These are phyloP conservation scores for Lissocephala sabroskyi DNA, from an alignment of 2,888 invertebrate species.

Conservation along the genomic window DNA sequence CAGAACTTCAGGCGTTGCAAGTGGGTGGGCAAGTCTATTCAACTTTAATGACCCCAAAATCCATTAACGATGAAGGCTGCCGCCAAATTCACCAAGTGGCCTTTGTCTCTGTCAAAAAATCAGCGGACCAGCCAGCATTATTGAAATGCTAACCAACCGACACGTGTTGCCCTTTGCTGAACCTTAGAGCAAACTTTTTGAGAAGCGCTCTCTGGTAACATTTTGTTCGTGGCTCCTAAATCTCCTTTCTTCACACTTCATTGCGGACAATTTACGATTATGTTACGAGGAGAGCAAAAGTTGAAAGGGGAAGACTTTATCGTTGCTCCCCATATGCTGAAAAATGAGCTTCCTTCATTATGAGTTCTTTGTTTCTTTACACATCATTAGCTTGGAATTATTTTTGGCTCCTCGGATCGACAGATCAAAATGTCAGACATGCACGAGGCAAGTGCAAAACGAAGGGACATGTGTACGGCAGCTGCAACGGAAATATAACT, in stretches of 20 bases:
- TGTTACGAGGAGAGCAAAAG: background rate
- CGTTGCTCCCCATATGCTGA: slow-evolving; percentile 20
- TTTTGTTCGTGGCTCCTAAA: background rate
- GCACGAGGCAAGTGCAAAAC: slow-evolving; percentile 25
- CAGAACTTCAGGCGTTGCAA: too few species aligned
- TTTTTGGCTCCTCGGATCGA: slow-evolving; percentile 9
- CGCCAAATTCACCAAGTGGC: slow-evolving; percentile 3
- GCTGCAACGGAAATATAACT: slow-evolving; percentile 29
- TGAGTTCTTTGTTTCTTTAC: slow-evolving; percentile 39
- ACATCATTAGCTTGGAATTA: slow-evolving; percentile 42
- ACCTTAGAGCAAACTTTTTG: slow-evolving; percentile 22
- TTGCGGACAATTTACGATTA: background rate
- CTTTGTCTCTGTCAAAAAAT: slow-evolving; percentile 21
- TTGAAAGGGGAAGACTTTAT: slow-evolving; percentile 16
- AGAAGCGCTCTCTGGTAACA: too few species aligned
- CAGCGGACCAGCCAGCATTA: slow-evolving; percentile 39
- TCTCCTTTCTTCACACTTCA: background rate
- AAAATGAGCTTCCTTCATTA: slow-evolving; percentile 17
- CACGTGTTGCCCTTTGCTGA: slow-evolving; percentile 41
- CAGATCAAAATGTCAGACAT: slow-evolving; percentile 15
- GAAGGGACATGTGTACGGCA: slow-evolving; percentile 44
- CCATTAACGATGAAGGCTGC: too few species aligned
- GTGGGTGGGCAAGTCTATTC: too few species aligned
- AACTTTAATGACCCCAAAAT: too few species aligned
- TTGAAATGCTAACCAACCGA: slow-evolving; percentile 27